These are phyloP conservation scores for Nemopilema nomurai DNA, from an alignment of 30 jellyfish, hydroid and myxozoan genomes.

Conservation along the genomic window DNA sequence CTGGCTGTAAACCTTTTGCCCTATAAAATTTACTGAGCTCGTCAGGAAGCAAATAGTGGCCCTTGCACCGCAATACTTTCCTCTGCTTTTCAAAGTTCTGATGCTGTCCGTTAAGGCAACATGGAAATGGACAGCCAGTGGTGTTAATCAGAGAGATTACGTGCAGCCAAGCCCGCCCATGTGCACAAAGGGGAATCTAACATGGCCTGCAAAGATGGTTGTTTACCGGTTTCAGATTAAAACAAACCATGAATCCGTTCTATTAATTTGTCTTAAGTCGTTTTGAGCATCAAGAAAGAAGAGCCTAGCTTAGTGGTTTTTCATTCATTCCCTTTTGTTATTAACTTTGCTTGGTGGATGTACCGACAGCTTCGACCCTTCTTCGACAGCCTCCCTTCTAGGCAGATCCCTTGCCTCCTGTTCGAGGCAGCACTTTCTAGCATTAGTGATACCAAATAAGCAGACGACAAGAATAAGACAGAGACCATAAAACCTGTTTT, in stretches of 20 bases:
- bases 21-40: too few relatives aligned
- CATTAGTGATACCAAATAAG: too few relatives aligned
- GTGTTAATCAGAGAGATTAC: conserved; percentile 16
- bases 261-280: conserved; percentile 17
- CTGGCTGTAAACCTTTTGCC: too few relatives aligned
- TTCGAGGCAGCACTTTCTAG: background rate
- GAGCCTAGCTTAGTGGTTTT: conserved; percentile 17
- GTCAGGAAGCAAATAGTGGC: background rate
- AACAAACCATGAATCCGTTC: conserved; percentile 10
- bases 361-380: background rate
- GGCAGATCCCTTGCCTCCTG: background rate
- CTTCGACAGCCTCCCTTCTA: background rate
- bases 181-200: background rate
- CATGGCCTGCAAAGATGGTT: conserved; percentile 4
- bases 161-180: conserved; percentile 27
- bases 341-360: background rate
- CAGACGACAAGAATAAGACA: background rate
- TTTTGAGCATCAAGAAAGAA: conserved; percentile 15
- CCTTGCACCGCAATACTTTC: background rate
- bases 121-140: background rate
- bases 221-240: conserved; percentile 52
- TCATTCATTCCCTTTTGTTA: conserved; percentile 16
- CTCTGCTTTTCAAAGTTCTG: background rate
- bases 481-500: too few relatives aligned
- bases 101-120: conserved; percentile 9